Evolutionary conservation across 2,113 vertebrate species (phyloP).

Genomic region (Indicator maculatus): DNA sequence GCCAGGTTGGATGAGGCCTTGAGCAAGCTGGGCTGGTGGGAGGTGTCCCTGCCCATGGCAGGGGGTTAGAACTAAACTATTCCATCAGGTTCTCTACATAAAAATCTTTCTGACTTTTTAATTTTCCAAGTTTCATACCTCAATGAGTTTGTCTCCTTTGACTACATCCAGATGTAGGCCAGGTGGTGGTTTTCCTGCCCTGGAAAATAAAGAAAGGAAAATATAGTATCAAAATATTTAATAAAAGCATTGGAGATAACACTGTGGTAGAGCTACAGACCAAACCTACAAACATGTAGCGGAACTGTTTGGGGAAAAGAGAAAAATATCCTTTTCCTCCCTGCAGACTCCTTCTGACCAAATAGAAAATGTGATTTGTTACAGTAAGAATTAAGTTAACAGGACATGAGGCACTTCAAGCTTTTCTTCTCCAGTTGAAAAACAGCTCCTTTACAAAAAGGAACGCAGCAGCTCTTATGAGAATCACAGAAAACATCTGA

Average conservation of each 20-base stretch:
- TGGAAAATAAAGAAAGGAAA: slow-evolving; percentile 72
- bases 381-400: neutral
- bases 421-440: neutral
- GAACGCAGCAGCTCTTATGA: neutral
- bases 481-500: too few species aligned
- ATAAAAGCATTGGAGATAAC: neutral
- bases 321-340: neutral
- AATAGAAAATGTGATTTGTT: neutral
- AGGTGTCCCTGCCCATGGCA: too few species aligned
- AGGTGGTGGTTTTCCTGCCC: slow-evolving; percentile 96
- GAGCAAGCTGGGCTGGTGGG: too few species aligned
- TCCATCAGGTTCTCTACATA: too few species aligned
- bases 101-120: neutral
- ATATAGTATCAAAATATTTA: slow-evolving; percentile 1
- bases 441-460: neutral
- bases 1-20: too few species aligned
- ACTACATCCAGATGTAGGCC: slow-evolving; percentile 98
- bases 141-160: slow-evolving; percentile 97
- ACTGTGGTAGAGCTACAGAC: neutral
- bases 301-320: neutral
- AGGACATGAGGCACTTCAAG: neutral
- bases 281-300: neutral
- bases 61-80: too few species aligned
- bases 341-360: slow-evolving; percentile 7
- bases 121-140: slow-evolving; percentile 81